phyloP scores from a whole-genome alignment of 2,888 invertebrate genomes.

The Habrosyne pyritoides region DNA sequence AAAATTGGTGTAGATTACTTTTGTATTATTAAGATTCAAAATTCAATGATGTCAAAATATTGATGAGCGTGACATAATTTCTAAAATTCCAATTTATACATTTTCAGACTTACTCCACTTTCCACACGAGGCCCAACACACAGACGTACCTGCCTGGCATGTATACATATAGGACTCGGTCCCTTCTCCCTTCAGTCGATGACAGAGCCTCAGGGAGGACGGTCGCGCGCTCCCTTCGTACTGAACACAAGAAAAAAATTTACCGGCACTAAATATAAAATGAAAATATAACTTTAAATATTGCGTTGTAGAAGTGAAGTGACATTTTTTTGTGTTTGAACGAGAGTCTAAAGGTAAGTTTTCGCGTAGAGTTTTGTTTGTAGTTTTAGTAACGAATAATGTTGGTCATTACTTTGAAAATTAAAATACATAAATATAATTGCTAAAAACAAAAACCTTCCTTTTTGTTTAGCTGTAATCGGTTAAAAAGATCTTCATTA shows the following conservation, averaged over 20 bases:
- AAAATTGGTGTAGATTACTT: no score
- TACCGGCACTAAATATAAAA: background rate
- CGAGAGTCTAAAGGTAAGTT: background rate
- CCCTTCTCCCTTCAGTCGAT: slow-evolving; percentile 40
- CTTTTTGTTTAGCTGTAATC: no score
- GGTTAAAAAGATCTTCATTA: no score
- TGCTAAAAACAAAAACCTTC: no score
- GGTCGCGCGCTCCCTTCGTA: slow-evolving; percentile 18
- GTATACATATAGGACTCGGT: slow-evolving; percentile 10
- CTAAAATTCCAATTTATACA: background rate
- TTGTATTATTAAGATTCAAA: no score
- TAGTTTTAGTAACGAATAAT: no score
- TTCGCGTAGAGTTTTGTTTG: background rate
- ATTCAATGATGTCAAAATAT: no score
- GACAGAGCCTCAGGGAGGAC: slow-evolving; percentile 17
- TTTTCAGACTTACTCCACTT: background rate
- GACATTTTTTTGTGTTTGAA: background rate
- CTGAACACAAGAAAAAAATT: background rate
- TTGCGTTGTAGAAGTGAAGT: slow-evolving; percentile 1
- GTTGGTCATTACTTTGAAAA: no score
- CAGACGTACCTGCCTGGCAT: background rate
- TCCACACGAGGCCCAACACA: background rate
- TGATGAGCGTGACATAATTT: background rate
- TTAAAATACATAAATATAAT: no score
- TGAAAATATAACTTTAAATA: background rate